Percentiles rank a stretch among this genome's conserved stretches.
Evolutionary conservation across 2,113 vertebrate genomes (phyloP).

Genomic region (Chloropsis hardwickii): DNA sequence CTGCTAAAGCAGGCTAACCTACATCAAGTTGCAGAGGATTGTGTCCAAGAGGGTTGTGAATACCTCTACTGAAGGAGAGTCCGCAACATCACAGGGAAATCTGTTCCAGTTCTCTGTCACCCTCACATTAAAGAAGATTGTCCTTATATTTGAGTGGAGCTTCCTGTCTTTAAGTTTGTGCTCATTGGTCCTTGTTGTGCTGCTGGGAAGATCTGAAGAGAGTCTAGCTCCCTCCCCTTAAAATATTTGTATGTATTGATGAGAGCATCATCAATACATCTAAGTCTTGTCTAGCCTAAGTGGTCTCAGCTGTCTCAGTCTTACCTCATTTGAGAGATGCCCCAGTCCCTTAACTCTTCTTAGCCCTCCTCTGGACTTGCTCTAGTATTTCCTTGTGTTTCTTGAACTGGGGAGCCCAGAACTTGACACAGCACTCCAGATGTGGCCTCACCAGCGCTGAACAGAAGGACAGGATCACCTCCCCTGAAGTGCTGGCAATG

Average conservation of each 20-base stretch:
- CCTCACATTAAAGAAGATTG: not conserved
- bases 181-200: too few species aligned
- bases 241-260: not conserved
- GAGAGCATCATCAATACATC: not conserved
- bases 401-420: not conserved
- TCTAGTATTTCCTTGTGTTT: not conserved
- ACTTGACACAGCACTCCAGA: not conserved
- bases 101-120: not conserved
- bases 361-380: not conserved
- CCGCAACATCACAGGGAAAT: accelerated
- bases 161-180: not conserved
- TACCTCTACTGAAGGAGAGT: not conserved
- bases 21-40: not conserved
- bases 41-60: not conserved
- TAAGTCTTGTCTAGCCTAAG: not conserved
- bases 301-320: accelerated
- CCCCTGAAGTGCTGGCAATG: not conserved
- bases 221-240: not conserved
- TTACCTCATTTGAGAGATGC: not conserved
- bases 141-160: not conserved
- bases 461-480: not conserved
- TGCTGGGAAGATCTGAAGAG: not conserved
- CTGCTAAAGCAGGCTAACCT: not conserved
- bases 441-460: not conserved
- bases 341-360: not conserved